phyloP scores from a whole-genome alignment of 1,140 invertebrate species.

The Aphidius ervi region DNA sequence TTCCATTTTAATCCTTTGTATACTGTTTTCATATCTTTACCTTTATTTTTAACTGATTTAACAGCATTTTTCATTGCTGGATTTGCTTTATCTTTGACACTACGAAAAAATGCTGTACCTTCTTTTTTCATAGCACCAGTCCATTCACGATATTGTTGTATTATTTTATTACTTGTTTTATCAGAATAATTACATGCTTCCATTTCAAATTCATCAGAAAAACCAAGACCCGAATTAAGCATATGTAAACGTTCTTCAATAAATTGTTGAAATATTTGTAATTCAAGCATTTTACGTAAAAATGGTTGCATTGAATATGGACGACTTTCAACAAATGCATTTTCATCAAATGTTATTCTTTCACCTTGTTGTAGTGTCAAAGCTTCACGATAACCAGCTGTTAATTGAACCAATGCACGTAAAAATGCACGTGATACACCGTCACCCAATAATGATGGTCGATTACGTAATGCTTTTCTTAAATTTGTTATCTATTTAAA shows the following conservation, averaged over 20 bases:
- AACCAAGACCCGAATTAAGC: constrained; percentile 82
- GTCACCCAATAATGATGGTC: constrained; percentile 73
- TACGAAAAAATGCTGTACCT: constrained; percentile 68
- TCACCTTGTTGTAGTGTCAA: constrained; percentile 75
- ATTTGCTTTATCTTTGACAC: constrained; percentile 75
- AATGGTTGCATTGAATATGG: constrained; percentile 81
- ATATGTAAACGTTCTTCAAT: constrained; percentile 88
- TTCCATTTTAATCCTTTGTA: constrained; percentile 72
- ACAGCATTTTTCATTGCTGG: constrained; percentile 77
- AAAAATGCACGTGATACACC: constrained; percentile 87
- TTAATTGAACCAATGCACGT: constrained; percentile 82
- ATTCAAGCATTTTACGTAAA: constrained; percentile 81
- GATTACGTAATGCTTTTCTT: constrained; percentile 68
- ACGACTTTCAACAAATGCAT: constrained; percentile 80
- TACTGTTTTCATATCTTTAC: constrained; percentile 69
- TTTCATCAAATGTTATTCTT: constrained; percentile 80
- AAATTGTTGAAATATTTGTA: constrained; percentile 96
- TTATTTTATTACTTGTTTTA: constrained; percentile 71
- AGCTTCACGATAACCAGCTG: constrained; percentile 90
- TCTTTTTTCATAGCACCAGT: constrained; percentile 62
- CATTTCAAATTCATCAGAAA: constrained; percentile 91
- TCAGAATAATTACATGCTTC: constrained; percentile 83
- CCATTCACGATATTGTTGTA: constrained; percentile 77
- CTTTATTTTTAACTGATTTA: constrained; percentile 74
- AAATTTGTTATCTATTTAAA: constrained; percentile 60